Evolutionary conservation across 1,140 invertebrate species (phyloP).

Genomic region (Scaptomyza pallida): DNA sequence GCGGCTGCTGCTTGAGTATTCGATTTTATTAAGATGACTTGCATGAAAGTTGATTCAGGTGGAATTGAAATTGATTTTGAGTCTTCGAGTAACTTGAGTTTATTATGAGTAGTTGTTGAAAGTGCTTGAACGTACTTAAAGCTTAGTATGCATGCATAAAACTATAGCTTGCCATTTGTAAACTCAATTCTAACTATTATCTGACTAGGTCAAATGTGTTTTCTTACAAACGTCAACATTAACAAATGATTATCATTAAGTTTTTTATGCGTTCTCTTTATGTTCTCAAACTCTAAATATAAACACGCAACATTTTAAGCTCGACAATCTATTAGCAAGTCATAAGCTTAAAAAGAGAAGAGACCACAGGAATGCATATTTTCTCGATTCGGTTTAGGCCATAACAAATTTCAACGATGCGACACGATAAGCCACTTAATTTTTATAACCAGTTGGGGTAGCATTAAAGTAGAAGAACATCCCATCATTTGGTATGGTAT

Average conservation of each 20-base stretch:
- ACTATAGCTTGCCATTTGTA: neutral
- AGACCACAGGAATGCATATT: constrained; percentile 22
- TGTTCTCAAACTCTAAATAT: constrained; percentile 10
- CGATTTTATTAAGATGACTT: constrained; percentile 12
- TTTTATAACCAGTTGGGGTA: constrained; percentile 53
- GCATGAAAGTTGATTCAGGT: constrained; percentile 45
- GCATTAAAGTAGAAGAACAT: neutral
- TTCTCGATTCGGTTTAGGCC: constrained; percentile 34
- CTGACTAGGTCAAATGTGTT: constrained; percentile 50
- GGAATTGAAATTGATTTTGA: neutral
- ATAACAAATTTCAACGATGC: constrained; percentile 62
- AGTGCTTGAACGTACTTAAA: neutral
- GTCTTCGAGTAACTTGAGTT: neutral
- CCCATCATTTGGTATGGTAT: constrained; percentile 7
- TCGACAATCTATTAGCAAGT: constrained; percentile 36
- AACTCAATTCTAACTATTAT: constrained; percentile 24
- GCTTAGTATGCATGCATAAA: neutral
- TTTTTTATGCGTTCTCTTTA: constrained; percentile 2
- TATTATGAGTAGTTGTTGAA: neutral
- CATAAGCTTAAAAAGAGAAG: constrained; percentile 15
- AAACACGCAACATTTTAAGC: constrained; percentile 37
- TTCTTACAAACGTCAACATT: constrained; percentile 24
- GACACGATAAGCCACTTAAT: constrained; percentile 76
- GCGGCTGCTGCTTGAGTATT: no score
- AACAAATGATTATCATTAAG: constrained; percentile 52